Evolutionary conservation across 2,113 vertebrate genomes (phyloP).

Genomic region (Fulica atra): DNA sequence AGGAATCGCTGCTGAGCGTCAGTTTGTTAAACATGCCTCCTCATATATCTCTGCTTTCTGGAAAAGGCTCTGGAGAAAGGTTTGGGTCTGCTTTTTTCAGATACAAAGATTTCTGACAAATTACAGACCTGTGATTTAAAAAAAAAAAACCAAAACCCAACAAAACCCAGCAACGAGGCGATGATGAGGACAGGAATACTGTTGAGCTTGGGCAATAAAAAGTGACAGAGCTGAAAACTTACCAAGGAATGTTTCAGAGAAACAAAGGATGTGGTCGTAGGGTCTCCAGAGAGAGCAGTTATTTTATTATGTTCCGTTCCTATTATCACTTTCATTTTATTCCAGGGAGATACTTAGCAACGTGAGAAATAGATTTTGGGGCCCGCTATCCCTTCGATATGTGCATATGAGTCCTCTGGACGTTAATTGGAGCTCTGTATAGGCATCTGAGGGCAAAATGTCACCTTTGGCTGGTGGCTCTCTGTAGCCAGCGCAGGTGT

Average conservation of each 20-base stretch:
- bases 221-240: conserved; percentile 60
- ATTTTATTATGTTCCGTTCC: conserved; percentile 56
- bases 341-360: conserved; percentile 56
- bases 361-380: conserved; percentile 23
- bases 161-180: neutral
- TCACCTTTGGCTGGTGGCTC: neutral
- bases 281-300: conserved; percentile 5
- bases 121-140: neutral
- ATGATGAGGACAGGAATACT: neutral
- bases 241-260: conserved; percentile 53
- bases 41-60: conserved; percentile 26
- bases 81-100: conserved; percentile 50
- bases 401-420: neutral
- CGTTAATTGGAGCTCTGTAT: neutral
- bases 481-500: neutral
- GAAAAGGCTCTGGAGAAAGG: conserved; percentile 37
- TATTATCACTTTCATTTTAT: conserved; percentile 56
- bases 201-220: conserved; percentile 32
- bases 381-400: neutral
- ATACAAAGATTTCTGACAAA: conserved; percentile 19
- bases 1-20: conserved; percentile 43
- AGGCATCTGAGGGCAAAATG: neutral
- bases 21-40: conserved; percentile 58
- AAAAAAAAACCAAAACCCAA: neutral
- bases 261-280: conserved; percentile 63